Conservation (phyloP, 2,113 vertebrate species). For the Cololabis saira region DNA sequence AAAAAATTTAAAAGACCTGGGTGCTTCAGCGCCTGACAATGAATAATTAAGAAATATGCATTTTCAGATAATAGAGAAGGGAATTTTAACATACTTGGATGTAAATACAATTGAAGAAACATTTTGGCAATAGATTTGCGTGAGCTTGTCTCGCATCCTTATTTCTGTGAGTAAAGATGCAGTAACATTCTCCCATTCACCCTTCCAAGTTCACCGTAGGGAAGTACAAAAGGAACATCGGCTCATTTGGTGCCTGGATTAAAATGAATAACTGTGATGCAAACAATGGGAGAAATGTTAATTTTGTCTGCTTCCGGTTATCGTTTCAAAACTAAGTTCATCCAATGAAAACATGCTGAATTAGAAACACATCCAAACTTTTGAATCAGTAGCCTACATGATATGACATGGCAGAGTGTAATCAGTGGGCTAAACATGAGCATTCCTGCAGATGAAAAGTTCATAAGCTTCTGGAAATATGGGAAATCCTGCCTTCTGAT, state of each 20-base stretch:
- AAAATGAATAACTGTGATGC: constrained; percentile 6
- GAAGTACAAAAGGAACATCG: constrained; percentile 58
- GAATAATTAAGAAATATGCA: constrained; percentile 81
- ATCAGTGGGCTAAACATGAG: no score
- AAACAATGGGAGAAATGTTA: constrained; percentile 35
- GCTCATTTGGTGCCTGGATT: constrained; percentile 48
- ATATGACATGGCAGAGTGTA: no score
- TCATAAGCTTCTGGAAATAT: not conserved
- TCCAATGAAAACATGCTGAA: no score
- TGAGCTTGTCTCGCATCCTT: constrained; percentile 61
- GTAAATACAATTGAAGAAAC: constrained; percentile 69
- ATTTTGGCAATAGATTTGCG: constrained; percentile 65
- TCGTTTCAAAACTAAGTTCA: not conserved
- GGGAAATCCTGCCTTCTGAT: not conserved
- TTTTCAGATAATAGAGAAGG: constrained; percentile 74
- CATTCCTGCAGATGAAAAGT: not conserved
- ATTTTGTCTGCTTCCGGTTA: constrained; percentile 28
- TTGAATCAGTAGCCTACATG: no score
- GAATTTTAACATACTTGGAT: constrained; percentile 67
- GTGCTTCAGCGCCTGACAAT: constrained; percentile 75
- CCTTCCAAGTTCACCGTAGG: constrained; percentile 57
- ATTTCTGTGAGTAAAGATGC: constrained; percentile 64
- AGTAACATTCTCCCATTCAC: constrained; percentile 65
- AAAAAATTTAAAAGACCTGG: constrained; percentile 80
- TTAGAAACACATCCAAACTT: no score